These are phyloP conservation scores for Myotis daubentonii DNA, from an alignment of 2,797 vertebrate species.

Conservation along the genomic window DNA sequence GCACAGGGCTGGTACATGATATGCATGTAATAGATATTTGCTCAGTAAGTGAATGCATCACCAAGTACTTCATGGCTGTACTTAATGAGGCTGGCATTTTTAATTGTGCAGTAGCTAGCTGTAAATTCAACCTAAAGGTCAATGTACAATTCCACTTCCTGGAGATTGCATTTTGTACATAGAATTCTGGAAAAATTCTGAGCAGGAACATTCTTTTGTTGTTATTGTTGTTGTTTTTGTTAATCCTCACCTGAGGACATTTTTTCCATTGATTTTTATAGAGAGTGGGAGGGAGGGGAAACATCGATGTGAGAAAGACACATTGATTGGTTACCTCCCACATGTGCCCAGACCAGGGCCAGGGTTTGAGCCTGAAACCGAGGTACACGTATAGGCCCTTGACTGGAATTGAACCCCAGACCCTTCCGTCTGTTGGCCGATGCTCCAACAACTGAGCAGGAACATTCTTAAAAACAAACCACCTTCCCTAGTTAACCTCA, in stretches of 20 bases:
- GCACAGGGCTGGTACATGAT: background rate
- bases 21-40: constrained; percentile 32
- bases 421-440: too few relatives aligned
- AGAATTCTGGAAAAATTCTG: constrained; percentile 15
- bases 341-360: too few relatives aligned
- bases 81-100: constrained; percentile 51
- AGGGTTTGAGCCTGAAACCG: too few relatives aligned
- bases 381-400: too few relatives aligned
- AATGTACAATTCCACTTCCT: background rate
- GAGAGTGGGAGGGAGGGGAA: too few relatives aligned
- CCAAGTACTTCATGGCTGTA: background rate
- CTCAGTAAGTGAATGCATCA: constrained; percentile 4
- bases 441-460: too few relatives aligned
- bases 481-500: background rate
- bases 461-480: constrained; percentile 28
- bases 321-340: too few relatives aligned
- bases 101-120: background rate
- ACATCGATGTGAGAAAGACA: too few relatives aligned
- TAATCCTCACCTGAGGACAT: too few relatives aligned
- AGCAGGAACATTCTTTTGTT: background rate
- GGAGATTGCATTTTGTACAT: constrained; percentile 18
- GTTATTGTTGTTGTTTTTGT: too few relatives aligned
- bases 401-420: too few relatives aligned
- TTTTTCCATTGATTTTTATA: too few relatives aligned
- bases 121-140: constrained; percentile 54